Base-by-base conservation (phyloP, 2,888 invertebrate genomes). In the Xestia ashworthii region DNA sequence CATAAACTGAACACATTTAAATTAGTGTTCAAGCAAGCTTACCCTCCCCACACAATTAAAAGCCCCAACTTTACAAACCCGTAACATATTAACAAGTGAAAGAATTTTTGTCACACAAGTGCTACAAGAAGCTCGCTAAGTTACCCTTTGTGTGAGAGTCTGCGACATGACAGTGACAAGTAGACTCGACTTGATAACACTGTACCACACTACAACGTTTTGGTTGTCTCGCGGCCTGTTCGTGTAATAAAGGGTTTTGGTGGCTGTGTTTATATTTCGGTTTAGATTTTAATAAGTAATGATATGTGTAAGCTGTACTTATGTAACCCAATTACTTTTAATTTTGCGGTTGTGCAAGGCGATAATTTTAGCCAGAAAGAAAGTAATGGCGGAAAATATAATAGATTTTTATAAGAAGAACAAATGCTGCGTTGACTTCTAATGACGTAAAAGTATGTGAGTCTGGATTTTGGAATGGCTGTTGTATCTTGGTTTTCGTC, bases 111-210 rank as follows among this genome's bases (percentile, higher is more conserved):
- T 64, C 81, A 80, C 81, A 78, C 77, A 80, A 81, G 84, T 80
- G 84, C 1, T 78, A 85, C 85, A 84, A 88, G 89, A 76, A 82
- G 68, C 75, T 16, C 58, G 78, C 82, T 80, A 78, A 83, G 85
- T 86, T 83, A 79, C 88, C 78, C 91, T 89, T 89, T 89, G 91
- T 88, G 82, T 58, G 19, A 85, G 86, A 72, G 46, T 6, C 67
- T 81, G 67, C 81, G 80, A 82, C 86, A 75, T 86, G 92, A 91
- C 91, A 90, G 85, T 89, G 91, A 91, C 90, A 91, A 83, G 86
- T 83, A 76, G 67, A 83, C 89, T 89, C 84, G 80, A 88, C 85
- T 86, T 83, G 79, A 84, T 78, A 71, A 62, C 62, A 62, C 62
- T 62, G 62, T 19, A 62, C 68, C 64, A 32, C 71, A 81, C 81